Evolutionary conservation across 2,113 vertebrate genomes (phyloP).

Genomic region (Protobothrops flavoviridis): DNA sequence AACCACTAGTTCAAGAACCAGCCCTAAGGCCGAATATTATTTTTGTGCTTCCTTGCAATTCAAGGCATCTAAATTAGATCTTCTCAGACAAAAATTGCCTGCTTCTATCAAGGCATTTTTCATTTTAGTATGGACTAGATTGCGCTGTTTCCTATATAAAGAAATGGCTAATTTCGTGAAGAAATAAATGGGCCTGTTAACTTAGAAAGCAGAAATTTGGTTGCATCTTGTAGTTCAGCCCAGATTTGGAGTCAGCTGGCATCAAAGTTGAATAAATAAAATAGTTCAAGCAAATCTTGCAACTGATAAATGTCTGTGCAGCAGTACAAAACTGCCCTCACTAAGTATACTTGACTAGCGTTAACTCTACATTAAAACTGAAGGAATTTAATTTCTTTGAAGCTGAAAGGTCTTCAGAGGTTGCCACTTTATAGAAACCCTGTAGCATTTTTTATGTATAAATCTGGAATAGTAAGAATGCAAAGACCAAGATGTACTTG

Average conservation of each 20-base stretch:
- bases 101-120: not conserved
- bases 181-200: not conserved
- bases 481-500: fast-evolving
- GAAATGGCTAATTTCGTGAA: too few relatives aligned
- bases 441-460: not conserved
- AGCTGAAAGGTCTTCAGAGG: not conserved
- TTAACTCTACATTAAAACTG: not conserved
- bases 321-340: not conserved
- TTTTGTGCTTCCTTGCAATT: not conserved
- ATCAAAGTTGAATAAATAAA: not conserved
- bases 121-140: not conserved
- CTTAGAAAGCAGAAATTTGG: not conserved
- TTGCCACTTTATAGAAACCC: not conserved
- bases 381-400: not conserved
- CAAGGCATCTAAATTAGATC: not conserved
- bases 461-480: not conserved
- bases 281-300: not conserved
- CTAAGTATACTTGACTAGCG: not conserved
- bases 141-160: not conserved
- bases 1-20: not conserved
- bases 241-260: not conserved
- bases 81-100: not conserved
- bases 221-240: not conserved
- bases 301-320: not conserved
- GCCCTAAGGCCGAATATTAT: not conserved